A percentile compares a stretch with the other conserved stretches of the same genome.
Conservation (phyloP, 37 sponge, comb jelly and placozoan genomes). For the Petrosia ficiformis region DNA sequence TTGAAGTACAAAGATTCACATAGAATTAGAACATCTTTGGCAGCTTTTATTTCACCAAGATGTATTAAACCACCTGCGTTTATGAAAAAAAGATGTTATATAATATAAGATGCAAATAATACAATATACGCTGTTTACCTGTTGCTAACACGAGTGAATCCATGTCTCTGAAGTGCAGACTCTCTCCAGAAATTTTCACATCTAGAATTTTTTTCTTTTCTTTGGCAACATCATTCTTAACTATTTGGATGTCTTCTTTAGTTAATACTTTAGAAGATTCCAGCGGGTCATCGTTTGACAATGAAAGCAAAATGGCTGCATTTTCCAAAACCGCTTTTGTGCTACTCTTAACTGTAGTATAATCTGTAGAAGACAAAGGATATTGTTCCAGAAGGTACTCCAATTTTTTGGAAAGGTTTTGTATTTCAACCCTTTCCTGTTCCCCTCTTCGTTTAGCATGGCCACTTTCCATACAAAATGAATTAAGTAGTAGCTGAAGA, state of each 20-base stretch:
- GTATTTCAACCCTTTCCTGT: conserved; percentile 8
- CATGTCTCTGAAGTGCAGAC: conserved; percentile 34
- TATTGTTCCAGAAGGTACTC: conserved; percentile 4
- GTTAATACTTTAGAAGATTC: conserved; percentile 1
- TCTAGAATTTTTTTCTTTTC: not conserved
- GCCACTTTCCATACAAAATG: conserved; percentile 8
- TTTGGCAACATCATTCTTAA: conserved; percentile 9
- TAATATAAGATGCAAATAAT: too few relatives aligned
- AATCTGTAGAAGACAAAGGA: conserved; percentile 1
- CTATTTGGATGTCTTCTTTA: not conserved
- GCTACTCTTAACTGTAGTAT: not conserved
- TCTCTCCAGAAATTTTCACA: not conserved
- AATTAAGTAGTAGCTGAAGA: conserved; percentile 6
- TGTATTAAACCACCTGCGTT: conserved; percentile 28
- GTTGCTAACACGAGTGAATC: conserved; percentile 28
- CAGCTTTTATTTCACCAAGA: conserved; percentile 15
- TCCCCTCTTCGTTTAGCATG: not conserved
- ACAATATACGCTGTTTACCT: conserved; percentile 15
- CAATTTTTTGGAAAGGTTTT: conserved; percentile 2
- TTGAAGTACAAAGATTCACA: conserved; percentile 23
- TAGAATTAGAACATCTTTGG: not conserved
- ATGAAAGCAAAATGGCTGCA: conserved; percentile 17
- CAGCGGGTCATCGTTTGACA: not conserved
- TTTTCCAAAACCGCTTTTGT: conserved; percentile 11
- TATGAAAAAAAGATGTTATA: too few relatives aligned